These are phyloP conservation scores for Copidosoma floridanum DNA, from an alignment of 1,140 invertebrate species.

Conservation along the genomic window DNA sequence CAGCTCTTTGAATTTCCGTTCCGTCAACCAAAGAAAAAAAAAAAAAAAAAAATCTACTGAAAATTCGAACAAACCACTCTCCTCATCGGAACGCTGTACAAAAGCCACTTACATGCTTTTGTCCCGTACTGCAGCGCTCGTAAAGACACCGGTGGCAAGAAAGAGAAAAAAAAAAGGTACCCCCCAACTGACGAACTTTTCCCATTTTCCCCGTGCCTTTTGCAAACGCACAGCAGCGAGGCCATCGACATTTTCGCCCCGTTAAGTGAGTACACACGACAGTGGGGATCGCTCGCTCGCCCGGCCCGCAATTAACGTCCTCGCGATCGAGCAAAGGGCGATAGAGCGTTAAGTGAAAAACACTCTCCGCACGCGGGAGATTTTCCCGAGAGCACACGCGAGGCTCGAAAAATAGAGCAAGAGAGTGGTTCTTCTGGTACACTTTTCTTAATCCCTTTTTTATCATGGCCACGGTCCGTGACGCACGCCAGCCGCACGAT, in stretches of 20 bases:
- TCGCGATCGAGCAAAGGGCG: no score
- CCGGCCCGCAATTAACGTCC: conserved; percentile 18
- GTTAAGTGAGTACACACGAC: no score
- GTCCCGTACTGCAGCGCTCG: not conserved
- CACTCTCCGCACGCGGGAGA: no score
- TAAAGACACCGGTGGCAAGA: conserved; percentile 10
- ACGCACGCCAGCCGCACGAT: conserved; percentile 6
- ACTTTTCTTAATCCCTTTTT: conserved; percentile 27
- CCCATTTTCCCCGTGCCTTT: no score
- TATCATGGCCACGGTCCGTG: conserved; percentile 8
- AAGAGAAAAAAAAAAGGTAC: no score
- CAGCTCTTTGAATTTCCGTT: no score
- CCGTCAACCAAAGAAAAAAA: no score
- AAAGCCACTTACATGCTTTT: conserved; percentile 1
- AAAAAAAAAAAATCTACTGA: no score
- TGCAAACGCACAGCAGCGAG: no score
- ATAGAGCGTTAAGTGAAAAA: no score
- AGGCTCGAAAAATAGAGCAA: not conserved
- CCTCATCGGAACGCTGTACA: not conserved
- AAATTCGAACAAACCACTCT: no score
- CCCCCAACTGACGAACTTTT: conserved; percentile 18
- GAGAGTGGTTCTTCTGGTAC: not conserved
- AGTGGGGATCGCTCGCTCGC: no score
- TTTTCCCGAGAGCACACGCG: not conserved
- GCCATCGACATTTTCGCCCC: conserved; percentile 16